Conservation (phyloP, 2,797 vertebrate genomes). For the Phaenicophaeus curvirostris region DNA sequence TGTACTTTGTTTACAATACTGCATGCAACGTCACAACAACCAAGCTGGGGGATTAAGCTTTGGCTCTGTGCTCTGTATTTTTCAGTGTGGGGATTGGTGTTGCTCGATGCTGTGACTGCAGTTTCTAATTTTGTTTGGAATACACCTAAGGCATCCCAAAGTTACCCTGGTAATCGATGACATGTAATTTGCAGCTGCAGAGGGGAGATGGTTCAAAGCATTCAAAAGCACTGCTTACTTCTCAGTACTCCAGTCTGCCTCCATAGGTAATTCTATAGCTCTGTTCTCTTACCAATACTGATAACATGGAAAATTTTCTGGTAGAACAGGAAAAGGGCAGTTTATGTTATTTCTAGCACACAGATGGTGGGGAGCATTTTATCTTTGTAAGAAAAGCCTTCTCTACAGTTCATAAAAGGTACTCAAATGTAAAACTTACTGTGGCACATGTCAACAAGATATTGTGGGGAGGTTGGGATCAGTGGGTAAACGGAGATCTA, state of each 20-base stretch:
- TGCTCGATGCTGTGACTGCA: background rate
- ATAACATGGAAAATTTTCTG: background rate
- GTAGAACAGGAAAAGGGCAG: background rate
- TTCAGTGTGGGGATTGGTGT: background rate
- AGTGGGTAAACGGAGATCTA: background rate
- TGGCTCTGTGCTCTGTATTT: background rate
- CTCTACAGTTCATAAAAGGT: background rate
- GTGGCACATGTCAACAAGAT: background rate
- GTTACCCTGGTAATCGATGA: background rate
- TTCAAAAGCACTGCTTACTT: background rate
- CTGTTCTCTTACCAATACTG: background rate
- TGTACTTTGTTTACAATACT: background rate
- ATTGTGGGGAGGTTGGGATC: fast-evolving
- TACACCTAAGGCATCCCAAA: background rate
- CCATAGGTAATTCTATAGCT: background rate
- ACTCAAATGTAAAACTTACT: background rate
- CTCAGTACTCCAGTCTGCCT: background rate
- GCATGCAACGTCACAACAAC: too few relatives aligned
- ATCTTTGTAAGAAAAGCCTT: background rate
- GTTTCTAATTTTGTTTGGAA: background rate
- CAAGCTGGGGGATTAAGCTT: background rate
- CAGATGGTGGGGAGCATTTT: background rate
- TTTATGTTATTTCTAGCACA: background rate
- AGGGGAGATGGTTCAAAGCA: background rate
- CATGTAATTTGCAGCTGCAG: background rate